These are phyloP conservation scores for Montipora foliosa DNA, from an alignment of 64 coral and sea anemone species.

Conservation along the genomic window DNA sequence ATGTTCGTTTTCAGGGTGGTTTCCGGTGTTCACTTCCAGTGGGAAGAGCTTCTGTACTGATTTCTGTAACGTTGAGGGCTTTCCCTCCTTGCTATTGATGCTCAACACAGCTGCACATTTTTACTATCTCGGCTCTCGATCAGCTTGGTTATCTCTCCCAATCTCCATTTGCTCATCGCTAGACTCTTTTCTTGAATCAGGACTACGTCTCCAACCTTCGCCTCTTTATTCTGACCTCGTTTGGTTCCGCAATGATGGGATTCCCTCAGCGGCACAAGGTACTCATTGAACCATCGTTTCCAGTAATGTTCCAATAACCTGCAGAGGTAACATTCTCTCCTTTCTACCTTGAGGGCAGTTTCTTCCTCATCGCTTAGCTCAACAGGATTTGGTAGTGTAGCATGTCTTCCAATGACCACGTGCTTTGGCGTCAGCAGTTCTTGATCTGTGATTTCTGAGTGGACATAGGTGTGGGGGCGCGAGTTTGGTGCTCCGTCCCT, in stretches of 20 bases:
- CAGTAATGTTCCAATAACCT: conserved; percentile 45
- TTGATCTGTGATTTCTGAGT: conserved; percentile 55
- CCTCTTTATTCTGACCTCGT: conserved; percentile 12
- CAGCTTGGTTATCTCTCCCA: conserved; percentile 55
- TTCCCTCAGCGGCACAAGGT: conserved; percentile 39
- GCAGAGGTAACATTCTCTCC: conserved; percentile 31
- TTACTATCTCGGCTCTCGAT: conserved; percentile 58
- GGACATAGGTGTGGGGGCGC: conserved; percentile 70
- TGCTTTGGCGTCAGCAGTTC: conserved; percentile 56
- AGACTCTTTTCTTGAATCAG: conserved; percentile 28
- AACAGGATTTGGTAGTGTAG: conserved; percentile 35
- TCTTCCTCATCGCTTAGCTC: conserved; percentile 42
- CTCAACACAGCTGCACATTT: conserved; percentile 66
- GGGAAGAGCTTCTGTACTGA: conserved; percentile 66
- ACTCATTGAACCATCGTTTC: conserved; percentile 34
- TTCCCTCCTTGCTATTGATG: conserved; percentile 34
- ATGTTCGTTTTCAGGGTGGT: background rate
- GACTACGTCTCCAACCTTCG: conserved; percentile 45
- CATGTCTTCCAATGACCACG: conserved; percentile 59
- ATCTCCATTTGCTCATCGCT: conserved; percentile 66
- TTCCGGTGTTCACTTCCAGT: conserved; percentile 29
- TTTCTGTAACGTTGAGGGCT: conserved; percentile 42
- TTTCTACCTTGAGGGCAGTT: background rate
- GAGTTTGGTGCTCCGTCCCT: conserved; percentile 71
- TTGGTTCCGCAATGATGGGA: conserved; percentile 41